phyloP scores from a whole-genome alignment of 1,140 invertebrate genomes.

The Drosophila carrolli region DNA sequence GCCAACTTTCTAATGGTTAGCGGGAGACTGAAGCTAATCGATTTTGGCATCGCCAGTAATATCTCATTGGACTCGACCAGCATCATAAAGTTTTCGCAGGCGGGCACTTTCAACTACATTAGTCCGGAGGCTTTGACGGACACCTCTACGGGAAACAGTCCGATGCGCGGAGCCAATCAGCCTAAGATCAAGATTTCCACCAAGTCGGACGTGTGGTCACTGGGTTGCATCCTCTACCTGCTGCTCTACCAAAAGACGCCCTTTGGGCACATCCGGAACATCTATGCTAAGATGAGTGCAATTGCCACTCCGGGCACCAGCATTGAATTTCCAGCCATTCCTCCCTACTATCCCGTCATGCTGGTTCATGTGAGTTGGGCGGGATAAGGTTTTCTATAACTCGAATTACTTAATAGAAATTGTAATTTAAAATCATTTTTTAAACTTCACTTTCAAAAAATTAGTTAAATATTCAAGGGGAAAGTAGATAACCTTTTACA shows the following conservation, averaged over 20 bases:
- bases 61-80: conserved; percentile 95
- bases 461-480: too few species aligned
- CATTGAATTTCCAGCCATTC: conserved; percentile 90
- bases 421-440: too few species aligned
- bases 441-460: too few species aligned
- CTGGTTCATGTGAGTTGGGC: conserved; percentile 64
- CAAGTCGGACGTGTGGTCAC: conserved; percentile 98
- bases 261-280: conserved; percentile 93
- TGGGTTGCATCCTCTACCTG: conserved; percentile 98
- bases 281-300: conserved; percentile 91
- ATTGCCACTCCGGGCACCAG: conserved; percentile 91
- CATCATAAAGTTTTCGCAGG: conserved; percentile 91
- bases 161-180: conserved; percentile 72
- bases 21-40: conserved; percentile 96
- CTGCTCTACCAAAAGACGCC: conserved; percentile 96
- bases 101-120: conserved; percentile 98
- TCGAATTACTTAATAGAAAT: too few species aligned
- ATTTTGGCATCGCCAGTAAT: conserved; percentile 98
- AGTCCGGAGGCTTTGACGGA: conserved; percentile 95
- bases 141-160: conserved; percentile 84
- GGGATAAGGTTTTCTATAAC: neutral
- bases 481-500: too few species aligned
- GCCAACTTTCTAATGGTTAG: conserved; percentile 97
- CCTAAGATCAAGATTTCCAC: conserved; percentile 89
- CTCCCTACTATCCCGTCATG: conserved; percentile 75